Evolutionary conservation across 2,797 vertebrate genomes (phyloP).

Genomic region (Acanthornis magna): DNA sequence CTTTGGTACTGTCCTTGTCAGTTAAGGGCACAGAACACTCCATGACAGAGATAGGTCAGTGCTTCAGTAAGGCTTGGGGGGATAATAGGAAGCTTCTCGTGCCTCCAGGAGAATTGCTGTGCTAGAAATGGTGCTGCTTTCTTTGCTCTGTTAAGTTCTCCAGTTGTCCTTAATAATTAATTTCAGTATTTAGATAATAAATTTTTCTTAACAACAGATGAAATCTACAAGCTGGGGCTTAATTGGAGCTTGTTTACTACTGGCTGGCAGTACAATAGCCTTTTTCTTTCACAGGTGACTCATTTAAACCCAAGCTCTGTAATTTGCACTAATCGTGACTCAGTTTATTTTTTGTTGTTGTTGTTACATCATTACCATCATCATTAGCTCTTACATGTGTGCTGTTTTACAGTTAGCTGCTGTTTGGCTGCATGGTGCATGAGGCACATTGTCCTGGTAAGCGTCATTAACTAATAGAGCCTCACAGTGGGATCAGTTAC

Average conservation of each 20-base stretch:
- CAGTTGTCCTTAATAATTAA: background rate
- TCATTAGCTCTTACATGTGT: conserved; percentile 82
- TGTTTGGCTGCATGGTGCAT: conserved; percentile 96
- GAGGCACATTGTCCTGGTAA: conserved; percentile 89
- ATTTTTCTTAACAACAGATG: background rate
- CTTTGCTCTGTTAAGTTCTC: background rate
- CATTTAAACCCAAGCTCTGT: background rate
- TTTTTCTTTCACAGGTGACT: conserved; percentile 21
- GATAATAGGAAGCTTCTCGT: background rate
- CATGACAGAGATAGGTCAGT: background rate
- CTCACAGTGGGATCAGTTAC: conserved; percentile 69
- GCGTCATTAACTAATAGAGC: conserved; percentile 77
- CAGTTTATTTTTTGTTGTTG: conserved; percentile 36
- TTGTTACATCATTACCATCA: conserved; percentile 45
- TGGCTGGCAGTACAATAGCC: background rate
- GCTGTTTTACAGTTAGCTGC: conserved; percentile 98
- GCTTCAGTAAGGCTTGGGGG: background rate
- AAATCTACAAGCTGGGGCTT: background rate
- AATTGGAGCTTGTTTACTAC: background rate
- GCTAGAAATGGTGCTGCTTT: background rate
- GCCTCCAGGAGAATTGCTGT: background rate
- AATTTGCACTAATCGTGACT: conserved; percentile 59
- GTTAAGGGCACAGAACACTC: background rate
- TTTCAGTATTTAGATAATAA: background rate
- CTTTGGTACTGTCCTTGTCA: background rate